Evolutionary conservation across 2,113 vertebrate species (phyloP).

Genomic region (Pyxicephalus adspersus): DNA sequence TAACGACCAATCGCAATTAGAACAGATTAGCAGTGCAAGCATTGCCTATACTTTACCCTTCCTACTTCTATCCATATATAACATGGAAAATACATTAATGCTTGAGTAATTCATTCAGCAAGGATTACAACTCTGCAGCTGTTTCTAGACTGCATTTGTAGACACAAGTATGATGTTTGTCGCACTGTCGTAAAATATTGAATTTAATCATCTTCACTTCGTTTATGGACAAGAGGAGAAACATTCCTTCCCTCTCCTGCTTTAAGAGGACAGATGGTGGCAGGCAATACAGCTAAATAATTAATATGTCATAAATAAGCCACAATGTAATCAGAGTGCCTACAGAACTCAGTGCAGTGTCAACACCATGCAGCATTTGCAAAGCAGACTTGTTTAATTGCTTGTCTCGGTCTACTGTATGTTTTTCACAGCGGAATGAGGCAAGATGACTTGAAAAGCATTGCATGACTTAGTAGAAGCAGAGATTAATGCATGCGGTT

Average conservation of each 20-base stretch:
- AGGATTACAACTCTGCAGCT: neutral
- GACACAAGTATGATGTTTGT: neutral
- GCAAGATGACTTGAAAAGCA: slow-evolving; percentile 51
- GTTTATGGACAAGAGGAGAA: slow-evolving; percentile 3
- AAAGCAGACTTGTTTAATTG: slow-evolving; percentile 54
- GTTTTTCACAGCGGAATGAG: slow-evolving; percentile 55
- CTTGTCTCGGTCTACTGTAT: slow-evolving; percentile 54
- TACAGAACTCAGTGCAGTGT: slow-evolving; percentile 56
- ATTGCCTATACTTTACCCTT: neutral
- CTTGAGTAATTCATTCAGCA: neutral
- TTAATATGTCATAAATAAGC: slow-evolving; percentile 51
- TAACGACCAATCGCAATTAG: too few species aligned
- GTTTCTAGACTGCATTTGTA: neutral
- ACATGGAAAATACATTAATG: neutral
- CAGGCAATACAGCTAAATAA: slow-evolving; percentile 55
- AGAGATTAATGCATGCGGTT: slow-evolving; percentile 65
- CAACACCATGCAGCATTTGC: slow-evolving; percentile 62
- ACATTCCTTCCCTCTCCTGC: slow-evolving; percentile 4
- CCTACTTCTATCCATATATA: neutral
- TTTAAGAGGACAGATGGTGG: slow-evolving; percentile 45
- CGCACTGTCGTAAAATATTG: slow-evolving; percentile 31
- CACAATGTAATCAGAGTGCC: slow-evolving; percentile 11
- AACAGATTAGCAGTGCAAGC: too few species aligned
- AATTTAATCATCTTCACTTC: slow-evolving; percentile 15
- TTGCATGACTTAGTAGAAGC: slow-evolving; percentile 17